phyloP scores from a whole-genome alignment of 2,888 invertebrate species.

The Andrena chrysosceles region DNA sequence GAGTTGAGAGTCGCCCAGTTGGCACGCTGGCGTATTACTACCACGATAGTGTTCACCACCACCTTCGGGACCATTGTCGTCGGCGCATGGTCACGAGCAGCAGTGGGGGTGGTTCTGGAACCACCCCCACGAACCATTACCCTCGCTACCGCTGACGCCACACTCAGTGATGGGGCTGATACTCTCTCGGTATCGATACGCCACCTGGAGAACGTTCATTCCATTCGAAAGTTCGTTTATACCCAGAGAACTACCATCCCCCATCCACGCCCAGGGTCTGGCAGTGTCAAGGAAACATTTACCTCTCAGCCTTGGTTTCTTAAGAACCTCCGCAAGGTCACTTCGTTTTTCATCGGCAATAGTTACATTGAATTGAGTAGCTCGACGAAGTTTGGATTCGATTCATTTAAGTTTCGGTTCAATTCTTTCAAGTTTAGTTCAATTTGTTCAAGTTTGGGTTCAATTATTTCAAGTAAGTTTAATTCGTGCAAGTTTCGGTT shows the following conservation, averaged over 20 bases:
- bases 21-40: constrained; percentile 17
- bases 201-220: not conserved
- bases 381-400: too few relatives aligned
- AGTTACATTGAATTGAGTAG: too few relatives aligned
- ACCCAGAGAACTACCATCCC: not conserved
- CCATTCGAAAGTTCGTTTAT: not conserved
- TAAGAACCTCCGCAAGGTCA: too few relatives aligned
- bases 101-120: too few relatives aligned
- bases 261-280: too few relatives aligned
- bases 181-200: not conserved
- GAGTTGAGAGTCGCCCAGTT: constrained; percentile 30
- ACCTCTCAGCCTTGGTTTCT: not conserved
- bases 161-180: constrained; percentile 6
- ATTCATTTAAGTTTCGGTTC: too few relatives aligned
- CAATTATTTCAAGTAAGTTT: too few relatives aligned
- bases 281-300: not conserved
- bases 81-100: constrained; percentile 29
- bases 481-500: too few relatives aligned
- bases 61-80: constrained; percentile 19
- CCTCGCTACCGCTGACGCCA: not conserved
- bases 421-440: too few relatives aligned
- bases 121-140: constrained; percentile 15
- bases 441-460: too few relatives aligned
- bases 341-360: too few relatives aligned
- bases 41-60: constrained; percentile 14